Base-by-base conservation (phyloP, 2,113 vertebrate genomes). In the Laticauda laticaudata region DNA sequence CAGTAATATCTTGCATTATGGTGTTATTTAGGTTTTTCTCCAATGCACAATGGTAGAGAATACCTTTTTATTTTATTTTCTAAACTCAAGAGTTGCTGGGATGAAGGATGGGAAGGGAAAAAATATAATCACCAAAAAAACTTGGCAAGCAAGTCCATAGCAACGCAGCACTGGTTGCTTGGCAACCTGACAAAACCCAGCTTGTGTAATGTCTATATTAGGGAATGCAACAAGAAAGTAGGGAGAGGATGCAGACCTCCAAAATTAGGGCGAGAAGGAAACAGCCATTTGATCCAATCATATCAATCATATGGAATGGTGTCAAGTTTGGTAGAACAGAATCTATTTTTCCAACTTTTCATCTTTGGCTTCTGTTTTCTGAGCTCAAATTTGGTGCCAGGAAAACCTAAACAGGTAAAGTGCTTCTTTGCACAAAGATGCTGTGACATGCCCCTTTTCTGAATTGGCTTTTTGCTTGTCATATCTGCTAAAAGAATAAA, bases 1-100 rank as follows among this genome's bases (percentile, higher is more conserved):
- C 90, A 94, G 94, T 95, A 96, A 56, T 95, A 94, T 91, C 88
- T 96, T 93, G 92, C 54, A 29, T 93, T 61, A 90, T 55, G 93
- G 95, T 95, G 93, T 91, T 91, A 87, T 75, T 94, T 96, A 94
- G 94, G 95, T 39, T 81, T 94, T 95, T 45, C 86, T 0, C 81
- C 91, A 95, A 21, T 39, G 7, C 5, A 39, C 39, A 94, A 94
- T 93, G 95, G 90, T 88, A 87, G 95, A 90, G 90, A 69, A 15
- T 5, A n/a, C 12, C 24, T 87, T 23, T 59, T 61, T n/a, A 5
- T 51, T 21, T 64, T n/a, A 1, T 95, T 88, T 61, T 91, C 93
- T 96, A 89, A 91, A 23, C n/a, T 89, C 87, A 39, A 81, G 20
- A 88, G 43, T 81, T 87, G 94, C 93, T 95, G 94, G 88, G 90